Percentiles rank a stretch among this genome's conserved stretches.
Conservation (phyloP, 2,113 vertebrate species). For the Balaeniceps rex region DNA sequence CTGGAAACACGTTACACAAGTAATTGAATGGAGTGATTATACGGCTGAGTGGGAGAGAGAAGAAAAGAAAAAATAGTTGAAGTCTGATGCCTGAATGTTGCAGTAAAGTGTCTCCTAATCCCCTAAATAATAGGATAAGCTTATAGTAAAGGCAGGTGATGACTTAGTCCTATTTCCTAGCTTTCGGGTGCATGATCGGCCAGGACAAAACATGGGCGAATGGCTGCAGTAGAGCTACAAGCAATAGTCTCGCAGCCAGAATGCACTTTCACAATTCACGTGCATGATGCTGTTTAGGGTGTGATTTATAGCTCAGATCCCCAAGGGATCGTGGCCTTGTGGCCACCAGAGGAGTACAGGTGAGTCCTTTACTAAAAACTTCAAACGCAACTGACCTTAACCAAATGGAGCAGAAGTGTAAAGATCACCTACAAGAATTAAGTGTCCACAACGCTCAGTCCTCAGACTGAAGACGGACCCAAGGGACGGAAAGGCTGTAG, state of each 20-base stretch:
- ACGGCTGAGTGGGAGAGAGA: background rate
- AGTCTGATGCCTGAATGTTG: background rate
- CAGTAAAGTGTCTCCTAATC: no score
- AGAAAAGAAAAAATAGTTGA: background rate
- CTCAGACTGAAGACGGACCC: background rate
- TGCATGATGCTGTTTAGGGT: background rate
- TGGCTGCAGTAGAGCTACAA: no score
- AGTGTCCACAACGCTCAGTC: no score
- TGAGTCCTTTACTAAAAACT: no score
- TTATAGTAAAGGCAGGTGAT: background rate
- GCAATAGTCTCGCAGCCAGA: background rate
- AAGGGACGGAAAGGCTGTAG: background rate
- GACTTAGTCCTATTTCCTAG: background rate
- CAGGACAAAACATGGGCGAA: background rate
- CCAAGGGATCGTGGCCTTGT: rapidly evolving
- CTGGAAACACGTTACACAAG: background rate
- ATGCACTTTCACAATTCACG: background rate
- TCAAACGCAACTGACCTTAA: background rate
- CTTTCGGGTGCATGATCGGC: background rate
- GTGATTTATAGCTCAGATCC: background rate
- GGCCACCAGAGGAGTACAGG: background rate
- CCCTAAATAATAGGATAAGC: background rate
- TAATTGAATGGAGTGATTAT: background rate
- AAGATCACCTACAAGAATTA: background rate
- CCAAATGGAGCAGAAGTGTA: background rate